phyloP scores from a whole-genome alignment of 1,140 invertebrate species.

The Drosophila trapezifrons region DNA sequence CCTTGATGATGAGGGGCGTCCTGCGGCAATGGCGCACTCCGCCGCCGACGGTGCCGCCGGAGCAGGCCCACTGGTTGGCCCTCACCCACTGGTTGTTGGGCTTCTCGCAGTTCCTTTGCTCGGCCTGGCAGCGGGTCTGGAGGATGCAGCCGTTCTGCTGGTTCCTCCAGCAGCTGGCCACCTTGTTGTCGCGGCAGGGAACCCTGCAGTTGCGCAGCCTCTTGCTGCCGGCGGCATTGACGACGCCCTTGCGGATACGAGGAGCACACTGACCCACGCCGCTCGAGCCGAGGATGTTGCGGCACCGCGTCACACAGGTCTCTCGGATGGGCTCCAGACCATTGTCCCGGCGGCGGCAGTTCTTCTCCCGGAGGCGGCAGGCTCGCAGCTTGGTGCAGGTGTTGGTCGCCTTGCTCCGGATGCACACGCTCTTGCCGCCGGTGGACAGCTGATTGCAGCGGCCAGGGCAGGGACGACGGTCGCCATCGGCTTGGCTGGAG shows the following conservation, averaged over 20 bases:
- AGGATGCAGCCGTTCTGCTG: constrained; percentile 22
- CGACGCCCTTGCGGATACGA: neutral
- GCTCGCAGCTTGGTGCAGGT: constrained; percentile 56
- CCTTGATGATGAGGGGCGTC: constrained; percentile 21
- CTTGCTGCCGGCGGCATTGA: constrained; percentile 6
- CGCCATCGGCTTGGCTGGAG: constrained; percentile 36
- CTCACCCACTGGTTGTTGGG: constrained; percentile 28
- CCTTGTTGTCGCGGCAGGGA: constrained; percentile 41
- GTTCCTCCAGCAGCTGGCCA: constrained; percentile 42
- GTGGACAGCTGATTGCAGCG: constrained; percentile 44
- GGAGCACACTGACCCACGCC: constrained; percentile 49
- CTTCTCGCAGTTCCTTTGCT: constrained; percentile 28
- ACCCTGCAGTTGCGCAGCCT: constrained; percentile 25
- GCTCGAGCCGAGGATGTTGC: constrained; percentile 29
- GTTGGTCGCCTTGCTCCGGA: constrained; percentile 40
- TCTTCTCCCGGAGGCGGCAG: constrained; percentile 60
- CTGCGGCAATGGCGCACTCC: constrained; percentile 25
- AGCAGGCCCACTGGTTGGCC: constrained; percentile 31
- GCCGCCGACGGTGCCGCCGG: neutral
- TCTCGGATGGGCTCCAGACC: constrained; percentile 21
- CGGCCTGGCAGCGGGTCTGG: constrained; percentile 45
- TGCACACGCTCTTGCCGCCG: constrained; percentile 38
- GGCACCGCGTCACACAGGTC: constrained; percentile 31
- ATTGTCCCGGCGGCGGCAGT: constrained; percentile 47
- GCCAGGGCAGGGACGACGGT: constrained; percentile 25